Evolutionary conservation across 2,113 vertebrate genomes (phyloP), one percentile per base, ranked within the genome.

Genomic region (Leptobrachium ailaonicum): DNA sequence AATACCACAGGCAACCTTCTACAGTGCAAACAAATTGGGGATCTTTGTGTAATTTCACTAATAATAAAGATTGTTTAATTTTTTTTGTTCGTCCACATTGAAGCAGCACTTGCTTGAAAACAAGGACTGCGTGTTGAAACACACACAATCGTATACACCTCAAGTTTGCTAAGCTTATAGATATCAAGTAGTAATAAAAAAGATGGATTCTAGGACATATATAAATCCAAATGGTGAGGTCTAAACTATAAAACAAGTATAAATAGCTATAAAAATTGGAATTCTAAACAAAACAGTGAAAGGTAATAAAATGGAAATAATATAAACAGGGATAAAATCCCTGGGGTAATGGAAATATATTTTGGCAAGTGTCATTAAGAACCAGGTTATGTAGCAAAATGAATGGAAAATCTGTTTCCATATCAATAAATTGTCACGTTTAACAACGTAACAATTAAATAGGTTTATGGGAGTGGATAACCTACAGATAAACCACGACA

Each of bases 381-480:
- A 75, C 47, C 6, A 53, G 50, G 50, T 47, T 50, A 20, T 5
- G 20, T 14, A 11, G 8, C 6, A 50, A 53, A 66, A 41, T 12
- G 10, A 20, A 42, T 42, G 68, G 75, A 68, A 50, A 50, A 56
- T 50, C n/a, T 66, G 6, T 54, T 42, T 41, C 74, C 40, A 67
- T 63, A n/a, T 53, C 66, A 68, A 77, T 77, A 77, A 60, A 77
- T 77, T 62, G 53, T 77, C n/a, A 20, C n/a, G 43, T 43, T 77
- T 70, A 60, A 69, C 50, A 20, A n/a, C 42, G 43, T 53, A 58
- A 77, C 75, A 77, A 77, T 77, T 77, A 77, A 77, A 70, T 77
- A 70, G 50, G 66, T 77, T 77, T 77, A 77, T 77, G 66, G 40
- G 66, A 77, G 69, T 56, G 75, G 75, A 45, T 69, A 77, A 70